A percentile compares a stretch with the other conserved stretches of the same genome.
phyloP scores from a whole-genome alignment of 2,113 vertebrate species.

The Trematocara variabile region DNA sequence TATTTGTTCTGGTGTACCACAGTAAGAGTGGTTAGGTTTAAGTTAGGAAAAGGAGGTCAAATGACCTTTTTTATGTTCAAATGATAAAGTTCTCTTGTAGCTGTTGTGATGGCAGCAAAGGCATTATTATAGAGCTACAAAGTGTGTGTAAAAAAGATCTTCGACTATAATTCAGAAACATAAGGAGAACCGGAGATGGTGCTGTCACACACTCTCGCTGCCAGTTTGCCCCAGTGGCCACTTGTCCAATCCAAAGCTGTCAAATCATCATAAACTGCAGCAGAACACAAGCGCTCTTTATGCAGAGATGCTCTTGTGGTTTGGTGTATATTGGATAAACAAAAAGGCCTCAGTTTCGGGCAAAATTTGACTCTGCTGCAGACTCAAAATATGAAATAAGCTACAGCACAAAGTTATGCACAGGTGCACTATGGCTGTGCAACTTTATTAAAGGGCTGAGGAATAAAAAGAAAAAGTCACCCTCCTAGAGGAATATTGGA shows the following conservation, averaged over 20 bases:
- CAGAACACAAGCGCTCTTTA: neutral
- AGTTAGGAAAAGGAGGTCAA: neutral
- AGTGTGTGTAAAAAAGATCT: neutral
- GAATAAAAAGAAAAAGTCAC: neutral
- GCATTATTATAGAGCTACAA: neutral
- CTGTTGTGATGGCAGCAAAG: neutral
- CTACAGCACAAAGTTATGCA: neutral
- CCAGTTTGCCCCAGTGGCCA: neutral
- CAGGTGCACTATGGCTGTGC: neutral
- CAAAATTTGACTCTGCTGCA: neutral
- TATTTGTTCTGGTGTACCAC: neutral
- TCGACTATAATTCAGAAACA: neutral
- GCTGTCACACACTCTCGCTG: neutral
- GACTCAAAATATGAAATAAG: neutral
- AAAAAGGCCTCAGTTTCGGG: neutral
- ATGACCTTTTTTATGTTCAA: neutral
- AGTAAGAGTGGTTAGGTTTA: neutral
- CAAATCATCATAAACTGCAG: neutral
- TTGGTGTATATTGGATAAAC: neutral
- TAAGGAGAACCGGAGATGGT: neutral
- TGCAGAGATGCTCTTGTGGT: neutral
- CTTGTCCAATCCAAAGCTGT: neutral
- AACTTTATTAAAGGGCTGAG: neutral
- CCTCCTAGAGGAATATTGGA: neutral
- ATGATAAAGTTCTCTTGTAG: neutral